phyloP scores from a whole-genome alignment of 2,888 invertebrate genomes.

The Drosophila macrospina region DNA sequence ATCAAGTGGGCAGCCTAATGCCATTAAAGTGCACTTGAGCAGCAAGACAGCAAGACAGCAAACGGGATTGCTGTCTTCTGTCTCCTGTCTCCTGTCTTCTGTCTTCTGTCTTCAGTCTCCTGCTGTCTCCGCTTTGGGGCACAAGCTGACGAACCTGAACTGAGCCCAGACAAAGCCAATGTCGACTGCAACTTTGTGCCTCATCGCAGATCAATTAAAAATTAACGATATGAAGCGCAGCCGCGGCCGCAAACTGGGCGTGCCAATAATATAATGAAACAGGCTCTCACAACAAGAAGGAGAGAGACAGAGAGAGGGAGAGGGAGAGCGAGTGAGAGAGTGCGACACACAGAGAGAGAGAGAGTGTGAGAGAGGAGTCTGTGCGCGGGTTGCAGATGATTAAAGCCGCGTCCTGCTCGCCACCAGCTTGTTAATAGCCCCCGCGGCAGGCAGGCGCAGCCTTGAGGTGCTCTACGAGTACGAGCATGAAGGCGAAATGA shows the following conservation, averaged over 20 bases:
- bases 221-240: conserved; percentile 83
- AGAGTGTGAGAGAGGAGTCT: conserved; percentile 30
- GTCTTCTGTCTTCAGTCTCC: conserved; percentile 6
- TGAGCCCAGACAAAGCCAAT: conserved; percentile 35
- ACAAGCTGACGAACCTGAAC: conserved; percentile 59
- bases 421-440: conserved; percentile 47
- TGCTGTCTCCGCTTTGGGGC: conserved; percentile 48
- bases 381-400: conserved; percentile 50
- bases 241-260: conserved; percentile 77
- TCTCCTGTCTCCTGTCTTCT: conserved; percentile 25
- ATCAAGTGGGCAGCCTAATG: conserved; percentile 78
- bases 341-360: conserved; percentile 6
- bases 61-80: conserved; percentile 23
- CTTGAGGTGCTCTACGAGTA: conserved; percentile 48
- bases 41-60: conserved; percentile 20
- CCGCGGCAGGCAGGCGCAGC: conserved; percentile 24
- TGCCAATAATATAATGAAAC: conserved; percentile 85
- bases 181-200: conserved; percentile 60
- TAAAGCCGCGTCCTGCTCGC: conserved; percentile 37
- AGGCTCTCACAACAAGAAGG: conserved; percentile 53
- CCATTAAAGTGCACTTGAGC: conserved; percentile 82
- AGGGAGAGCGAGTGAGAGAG: conserved; percentile 15
- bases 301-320: conserved; percentile 15
- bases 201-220: conserved; percentile 83
- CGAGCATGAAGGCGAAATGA: neutral